These are phyloP conservation scores for Eremobia ochroleuca DNA, from an alignment of 2,888 invertebrate genomes.

Conservation along the genomic window DNA sequence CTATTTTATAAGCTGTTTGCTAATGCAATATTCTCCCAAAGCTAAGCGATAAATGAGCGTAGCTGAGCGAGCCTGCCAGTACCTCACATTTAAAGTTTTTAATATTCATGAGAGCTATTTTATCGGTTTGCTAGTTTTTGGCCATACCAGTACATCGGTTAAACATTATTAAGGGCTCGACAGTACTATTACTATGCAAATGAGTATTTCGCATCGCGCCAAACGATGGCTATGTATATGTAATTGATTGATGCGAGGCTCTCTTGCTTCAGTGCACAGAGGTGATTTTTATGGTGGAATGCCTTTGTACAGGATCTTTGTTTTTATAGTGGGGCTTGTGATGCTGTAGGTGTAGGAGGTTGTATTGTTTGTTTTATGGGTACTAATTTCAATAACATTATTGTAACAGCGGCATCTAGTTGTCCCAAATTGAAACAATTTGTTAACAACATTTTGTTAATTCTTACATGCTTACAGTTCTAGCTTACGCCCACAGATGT, in stretches of 20 bases:
- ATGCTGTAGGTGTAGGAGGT: neutral
- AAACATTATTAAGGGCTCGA: slow-evolving; percentile 72
- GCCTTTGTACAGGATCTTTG: slow-evolving; percentile 29
- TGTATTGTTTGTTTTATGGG: neutral
- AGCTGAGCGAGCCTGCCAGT: slow-evolving; percentile 3
- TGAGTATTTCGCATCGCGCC: slow-evolving; percentile 59
- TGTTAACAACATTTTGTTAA: no score
- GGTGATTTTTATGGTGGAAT: slow-evolving; percentile 46
- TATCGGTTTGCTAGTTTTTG: slow-evolving; percentile 64
- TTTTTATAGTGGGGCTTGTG: slow-evolving; percentile 12
- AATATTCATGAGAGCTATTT: slow-evolving; percentile 70
- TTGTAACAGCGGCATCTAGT: no score
- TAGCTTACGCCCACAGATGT: no score
- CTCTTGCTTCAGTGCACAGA: slow-evolving; percentile 34
- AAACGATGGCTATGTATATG: slow-evolving; percentile 59
- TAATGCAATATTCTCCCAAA: slow-evolving; percentile 4
- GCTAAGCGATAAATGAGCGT: slow-evolving; percentile 32
- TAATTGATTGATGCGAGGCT: slow-evolving; percentile 61
- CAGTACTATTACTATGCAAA: slow-evolving; percentile 76
- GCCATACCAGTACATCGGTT: slow-evolving; percentile 67
- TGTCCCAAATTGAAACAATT: no score
- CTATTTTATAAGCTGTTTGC: neutral
- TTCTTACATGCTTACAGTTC: no score
- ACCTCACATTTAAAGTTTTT: slow-evolving; percentile 57
- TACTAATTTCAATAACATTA: no score